phyloP scores from a whole-genome alignment of 2,888 invertebrate species.

The Callyntrura guangdongensis region DNA sequence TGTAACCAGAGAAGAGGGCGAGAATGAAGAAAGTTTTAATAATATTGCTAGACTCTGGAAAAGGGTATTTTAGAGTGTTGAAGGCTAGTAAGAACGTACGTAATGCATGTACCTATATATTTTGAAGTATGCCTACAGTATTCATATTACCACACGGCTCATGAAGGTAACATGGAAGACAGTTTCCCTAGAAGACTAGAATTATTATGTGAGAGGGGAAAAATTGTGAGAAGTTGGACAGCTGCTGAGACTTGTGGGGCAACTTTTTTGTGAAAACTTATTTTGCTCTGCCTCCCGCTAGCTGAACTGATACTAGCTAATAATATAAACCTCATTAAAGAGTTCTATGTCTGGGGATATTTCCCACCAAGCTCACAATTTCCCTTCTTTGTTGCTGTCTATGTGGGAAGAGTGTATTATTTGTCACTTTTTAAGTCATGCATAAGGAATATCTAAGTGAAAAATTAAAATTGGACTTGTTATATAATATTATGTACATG shows the following conservation, averaged over 20 bases:
- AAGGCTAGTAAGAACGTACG: background rate
- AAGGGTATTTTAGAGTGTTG: conserved; percentile 4
- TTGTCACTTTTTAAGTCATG: conserved; percentile 57
- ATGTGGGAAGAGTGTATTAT: conserved; percentile 49
- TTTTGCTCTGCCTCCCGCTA: conserved; percentile 49
- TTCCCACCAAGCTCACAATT: conserved; percentile 16
- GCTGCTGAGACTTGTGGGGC: conserved; percentile 62
- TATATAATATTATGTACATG: conserved; percentile 44
- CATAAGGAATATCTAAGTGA: conserved; percentile 47
- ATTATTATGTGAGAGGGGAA: conserved; percentile 63
- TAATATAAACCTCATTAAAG: conserved; percentile 72
- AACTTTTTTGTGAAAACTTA: conserved; percentile 55
- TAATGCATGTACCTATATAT: conserved; percentile 1
- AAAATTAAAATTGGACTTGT: conserved; percentile 58
- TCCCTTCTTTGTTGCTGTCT: conserved; percentile 20
- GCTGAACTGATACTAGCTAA: conserved; percentile 60
- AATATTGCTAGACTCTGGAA: conserved; percentile 57
- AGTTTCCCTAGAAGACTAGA: conserved; percentile 30
- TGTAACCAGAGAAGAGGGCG: background rate
- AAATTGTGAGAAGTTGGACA: conserved; percentile 78
- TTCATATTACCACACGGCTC: too few species aligned
- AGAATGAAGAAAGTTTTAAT: conserved; percentile 73
- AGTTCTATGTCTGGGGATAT: conserved; percentile 55
- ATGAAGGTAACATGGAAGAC: background rate
- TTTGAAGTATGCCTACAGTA: too few species aligned